Evolutionary conservation across 2,888 invertebrate species (phyloP).

Genomic region (Creontiades dilutus): DNA sequence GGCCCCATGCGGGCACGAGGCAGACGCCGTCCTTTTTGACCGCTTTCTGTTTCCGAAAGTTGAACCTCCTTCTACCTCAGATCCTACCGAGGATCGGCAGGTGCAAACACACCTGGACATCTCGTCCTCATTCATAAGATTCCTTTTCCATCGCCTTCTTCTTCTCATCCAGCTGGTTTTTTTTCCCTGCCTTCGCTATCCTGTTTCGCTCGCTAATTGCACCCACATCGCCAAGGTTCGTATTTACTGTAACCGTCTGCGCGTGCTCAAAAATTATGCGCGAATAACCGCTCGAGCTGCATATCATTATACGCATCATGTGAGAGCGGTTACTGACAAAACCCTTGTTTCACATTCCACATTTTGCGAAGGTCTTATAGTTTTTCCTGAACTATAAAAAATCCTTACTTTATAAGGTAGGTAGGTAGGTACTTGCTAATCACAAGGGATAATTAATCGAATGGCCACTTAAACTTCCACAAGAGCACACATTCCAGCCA

Average conservation of each 20-base stretch:
- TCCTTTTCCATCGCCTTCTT: slow-evolving; percentile 66
- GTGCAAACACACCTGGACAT: slow-evolving; percentile 70
- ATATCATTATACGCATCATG: slow-evolving; percentile 28
- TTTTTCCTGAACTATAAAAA: too few species aligned
- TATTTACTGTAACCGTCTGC: slow-evolving; percentile 32
- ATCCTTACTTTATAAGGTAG: too few species aligned
- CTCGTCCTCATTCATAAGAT: slow-evolving; percentile 71
- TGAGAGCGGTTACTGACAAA: background rate
- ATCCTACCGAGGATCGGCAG: slow-evolving; percentile 60
- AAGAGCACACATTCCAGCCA: too few species aligned
- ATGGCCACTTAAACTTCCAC: too few species aligned
- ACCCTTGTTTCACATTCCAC: background rate
- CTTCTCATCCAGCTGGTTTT: slow-evolving; percentile 59
- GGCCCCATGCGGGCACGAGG: slow-evolving; percentile 53
- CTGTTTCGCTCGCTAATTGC: slow-evolving; percentile 62
- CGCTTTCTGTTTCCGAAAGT: slow-evolving; percentile 71
- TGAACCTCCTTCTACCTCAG: slow-evolving; percentile 46
- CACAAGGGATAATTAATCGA: too few species aligned
- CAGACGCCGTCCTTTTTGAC: slow-evolving; percentile 53
- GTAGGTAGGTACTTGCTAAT: too few species aligned
- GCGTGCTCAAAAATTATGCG: slow-evolving; percentile 34
- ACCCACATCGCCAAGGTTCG: slow-evolving; percentile 39
- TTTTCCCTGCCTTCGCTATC: slow-evolving; percentile 37
- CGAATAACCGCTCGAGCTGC: slow-evolving; percentile 24
- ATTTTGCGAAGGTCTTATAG: too few species aligned